Evolutionary conservation across 2,888 invertebrate species (phyloP), one percentile per base, ranked within the genome.

Genomic region (Ophion costatus): DNA sequence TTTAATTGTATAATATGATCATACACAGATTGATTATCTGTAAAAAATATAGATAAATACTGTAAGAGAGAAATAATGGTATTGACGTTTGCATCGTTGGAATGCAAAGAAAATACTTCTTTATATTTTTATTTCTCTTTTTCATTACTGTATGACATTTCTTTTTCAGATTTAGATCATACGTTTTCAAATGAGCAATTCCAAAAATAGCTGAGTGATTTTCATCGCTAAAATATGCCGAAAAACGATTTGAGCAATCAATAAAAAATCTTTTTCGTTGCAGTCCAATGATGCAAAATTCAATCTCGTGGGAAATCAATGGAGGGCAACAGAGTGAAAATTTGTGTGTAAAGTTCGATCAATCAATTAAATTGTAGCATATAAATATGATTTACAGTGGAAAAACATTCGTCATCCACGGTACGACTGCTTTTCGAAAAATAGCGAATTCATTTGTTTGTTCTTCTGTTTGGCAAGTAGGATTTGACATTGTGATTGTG

Each of bases 401-500:
- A 71, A 57, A 64, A 51, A 51, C 17, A 17, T 51, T 51, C 51
- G 17, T 17, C 51, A 17, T 51, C 2, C 51, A 17, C 17, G 51
- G 17, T 51, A 51, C 14, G 51, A 51, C 51, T 51, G 51, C 51
- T 51, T 51, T 51, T 5, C 14, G 17, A 51, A 51, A 51, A 14
- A 51, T 51, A 17, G 51, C 66, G 73, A 64, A 71, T 80, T 56
- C 66, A 64, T 45, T 42, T 69, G 51, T 64, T 82, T 70, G 24
- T 71, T 64, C 78, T 71, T 64, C 77, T 61, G 81, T 78, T 84
- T 86, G 67, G 85, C 84, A 59, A 51, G 56, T 80, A 83, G 73
- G 66, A 84, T 85, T 83, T 86, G 78, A 84, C 74, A 84, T 83
- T 82, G 70, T 79, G 80, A 81, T 79, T 75, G 71, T 78, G 74